Evolutionary conservation across 2,113 vertebrate species (phyloP).

Genomic region (Dicaeum eximium): DNA sequence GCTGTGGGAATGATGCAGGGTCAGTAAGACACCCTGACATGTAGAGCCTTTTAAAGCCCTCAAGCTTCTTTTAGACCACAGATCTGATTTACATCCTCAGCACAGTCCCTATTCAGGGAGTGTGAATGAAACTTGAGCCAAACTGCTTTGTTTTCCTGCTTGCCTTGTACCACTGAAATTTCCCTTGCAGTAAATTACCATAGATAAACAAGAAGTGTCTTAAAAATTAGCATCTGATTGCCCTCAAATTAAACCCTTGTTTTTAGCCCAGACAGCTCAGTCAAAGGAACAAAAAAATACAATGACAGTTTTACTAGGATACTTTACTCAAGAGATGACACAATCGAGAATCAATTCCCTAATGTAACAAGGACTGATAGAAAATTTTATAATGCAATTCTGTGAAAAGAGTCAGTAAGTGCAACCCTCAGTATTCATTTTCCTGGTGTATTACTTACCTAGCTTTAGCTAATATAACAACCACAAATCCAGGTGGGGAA

Average conservation of each 20-base stretch:
- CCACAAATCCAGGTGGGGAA: neutral
- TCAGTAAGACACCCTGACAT: neutral
- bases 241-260: neutral
- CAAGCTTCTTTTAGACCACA: neutral
- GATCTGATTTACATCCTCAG: neutral
- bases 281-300: neutral
- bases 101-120: neutral
- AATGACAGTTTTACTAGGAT: neutral
- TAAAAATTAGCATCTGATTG: constrained; percentile 32
- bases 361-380: neutral
- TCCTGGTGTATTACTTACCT: neutral
- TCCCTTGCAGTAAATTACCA: neutral
- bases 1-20: neutral
- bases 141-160: constrained; percentile 4
- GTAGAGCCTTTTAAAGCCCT: neutral
- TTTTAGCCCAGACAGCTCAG: neutral
- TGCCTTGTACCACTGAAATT: neutral
- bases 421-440: neutral
- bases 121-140: neutral
- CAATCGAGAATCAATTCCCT: neutral
- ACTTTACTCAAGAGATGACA: neutral
- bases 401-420: neutral
- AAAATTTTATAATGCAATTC: neutral
- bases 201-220: constrained; percentile 7
- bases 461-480: neutral